These are phyloP conservation scores for Bathynomus jamesi DNA, from an alignment of 1,140 invertebrate species.

Conservation along the genomic window DNA sequence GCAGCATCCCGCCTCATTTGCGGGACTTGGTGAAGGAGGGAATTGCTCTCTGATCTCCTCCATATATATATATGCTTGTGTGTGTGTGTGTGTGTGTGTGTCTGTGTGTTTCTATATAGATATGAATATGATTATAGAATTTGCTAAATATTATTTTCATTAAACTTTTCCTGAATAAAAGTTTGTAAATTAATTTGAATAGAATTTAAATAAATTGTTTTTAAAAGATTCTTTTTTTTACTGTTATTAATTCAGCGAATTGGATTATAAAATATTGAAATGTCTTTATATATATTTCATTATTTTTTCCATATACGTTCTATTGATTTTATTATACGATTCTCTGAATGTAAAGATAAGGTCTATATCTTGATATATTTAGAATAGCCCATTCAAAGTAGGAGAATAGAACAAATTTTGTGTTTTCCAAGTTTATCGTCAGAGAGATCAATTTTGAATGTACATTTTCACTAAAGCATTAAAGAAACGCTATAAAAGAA, in stretches of 20 bases:
- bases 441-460: slow-evolving; percentile 31
- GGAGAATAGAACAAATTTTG: background rate
- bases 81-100: no score
- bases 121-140: background rate
- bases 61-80: no score
- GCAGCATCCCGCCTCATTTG: no score
- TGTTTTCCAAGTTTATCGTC: slow-evolving; percentile 20
- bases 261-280: background rate
- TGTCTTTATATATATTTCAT: background rate
- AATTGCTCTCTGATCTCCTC: no score
- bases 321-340: background rate
- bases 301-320: background rate
- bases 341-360: background rate
- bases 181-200: background rate
- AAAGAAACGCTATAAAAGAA: background rate
- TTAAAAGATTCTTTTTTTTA: background rate
- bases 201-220: background rate
- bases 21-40: no score
- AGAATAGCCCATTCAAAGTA: background rate
- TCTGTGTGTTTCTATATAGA: background rate
- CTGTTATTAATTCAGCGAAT: background rate
- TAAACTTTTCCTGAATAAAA: background rate
- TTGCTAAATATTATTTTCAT: background rate
- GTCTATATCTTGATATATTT: background rate
- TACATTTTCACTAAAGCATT: slow-evolving; percentile 1